These are phyloP conservation scores for Thaumetopoea pityocampa DNA, from an alignment of 1,140 invertebrate species.

Conservation along the genomic window DNA sequence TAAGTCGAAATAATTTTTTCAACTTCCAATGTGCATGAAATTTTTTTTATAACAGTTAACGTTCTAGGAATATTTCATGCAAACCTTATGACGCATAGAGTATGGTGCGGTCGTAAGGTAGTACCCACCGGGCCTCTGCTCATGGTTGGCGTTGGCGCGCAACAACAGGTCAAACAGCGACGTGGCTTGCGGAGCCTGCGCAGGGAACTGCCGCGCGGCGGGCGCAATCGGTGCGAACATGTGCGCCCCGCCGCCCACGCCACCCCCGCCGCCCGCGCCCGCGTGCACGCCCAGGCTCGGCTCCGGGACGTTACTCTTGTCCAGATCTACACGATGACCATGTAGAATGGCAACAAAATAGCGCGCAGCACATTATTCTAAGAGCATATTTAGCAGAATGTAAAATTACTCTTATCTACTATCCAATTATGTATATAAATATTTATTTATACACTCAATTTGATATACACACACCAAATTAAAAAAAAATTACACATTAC, in stretches of 20 bases:
- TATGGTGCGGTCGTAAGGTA: too few relatives aligned
- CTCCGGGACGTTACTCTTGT: slow-evolving; percentile 20
- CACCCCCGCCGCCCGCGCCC: neutral
- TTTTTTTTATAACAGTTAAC: too few relatives aligned
- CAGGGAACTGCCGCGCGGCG: slow-evolving; percentile 39
- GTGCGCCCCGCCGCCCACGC: slow-evolving; percentile 23
- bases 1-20: too few relatives aligned
- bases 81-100: too few relatives aligned
- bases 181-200: slow-evolving; percentile 20
- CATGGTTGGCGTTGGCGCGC: slow-evolving; percentile 55
- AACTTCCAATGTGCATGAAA: too few relatives aligned
- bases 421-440: too few relatives aligned
- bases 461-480: too few relatives aligned
- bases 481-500: too few relatives aligned
- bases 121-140: slow-evolving; percentile 39
- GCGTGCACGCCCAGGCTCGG: slow-evolving; percentile 18
- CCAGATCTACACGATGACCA: slow-evolving; percentile 30
- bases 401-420: too few relatives aligned
- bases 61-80: too few relatives aligned
- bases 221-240: slow-evolving; percentile 81
- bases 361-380: neutral
- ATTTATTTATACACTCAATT: too few relatives aligned
- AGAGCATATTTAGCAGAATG: too few relatives aligned
- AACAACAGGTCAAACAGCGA: slow-evolving; percentile 77
- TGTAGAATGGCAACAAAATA: neutral